phyloP scores from a whole-genome alignment of 1,140 invertebrate genomes.

The Whitmania pigra region DNA sequence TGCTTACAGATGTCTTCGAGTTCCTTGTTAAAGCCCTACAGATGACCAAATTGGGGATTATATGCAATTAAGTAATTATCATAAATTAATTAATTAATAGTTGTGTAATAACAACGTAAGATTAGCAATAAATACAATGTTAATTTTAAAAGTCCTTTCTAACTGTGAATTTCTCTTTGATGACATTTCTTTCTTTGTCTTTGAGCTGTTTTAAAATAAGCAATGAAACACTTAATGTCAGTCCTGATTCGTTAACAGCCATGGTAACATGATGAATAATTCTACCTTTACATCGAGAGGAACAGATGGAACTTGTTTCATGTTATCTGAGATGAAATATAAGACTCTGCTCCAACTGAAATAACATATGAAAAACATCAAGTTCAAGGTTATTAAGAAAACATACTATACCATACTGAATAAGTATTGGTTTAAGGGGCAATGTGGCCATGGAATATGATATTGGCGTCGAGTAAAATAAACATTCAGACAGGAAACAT shows the following conservation, averaged over 20 bases:
- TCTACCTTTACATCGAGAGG: constrained; percentile 15
- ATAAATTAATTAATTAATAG: background rate
- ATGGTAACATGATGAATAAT: background rate
- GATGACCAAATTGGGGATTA: constrained; percentile 27
- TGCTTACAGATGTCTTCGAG: constrained; percentile 68
- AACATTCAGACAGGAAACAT: too few species aligned
- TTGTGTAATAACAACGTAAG: background rate
- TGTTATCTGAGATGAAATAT: constrained; percentile 52
- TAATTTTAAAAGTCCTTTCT: constrained; percentile 31
- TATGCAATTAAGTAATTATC: background rate
- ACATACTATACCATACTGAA: background rate
- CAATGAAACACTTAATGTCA: background rate
- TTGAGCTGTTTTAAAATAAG: constrained; percentile 48
- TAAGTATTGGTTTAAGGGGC: background rate
- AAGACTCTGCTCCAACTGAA: constrained; percentile 69
- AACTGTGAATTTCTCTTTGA: constrained; percentile 88
- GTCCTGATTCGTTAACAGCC: constrained; percentile 15
- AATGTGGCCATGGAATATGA: too few species aligned
- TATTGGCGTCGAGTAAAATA: too few species aligned
- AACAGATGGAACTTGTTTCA: constrained; percentile 39
- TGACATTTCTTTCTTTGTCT: constrained; percentile 70
- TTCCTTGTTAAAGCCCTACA: constrained; percentile 80
- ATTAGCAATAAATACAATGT: background rate
- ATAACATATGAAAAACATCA: background rate
- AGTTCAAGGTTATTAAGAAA: background rate